Conservation (phyloP, 2,888 invertebrate genomes). For the Rapana venosa region DNA sequence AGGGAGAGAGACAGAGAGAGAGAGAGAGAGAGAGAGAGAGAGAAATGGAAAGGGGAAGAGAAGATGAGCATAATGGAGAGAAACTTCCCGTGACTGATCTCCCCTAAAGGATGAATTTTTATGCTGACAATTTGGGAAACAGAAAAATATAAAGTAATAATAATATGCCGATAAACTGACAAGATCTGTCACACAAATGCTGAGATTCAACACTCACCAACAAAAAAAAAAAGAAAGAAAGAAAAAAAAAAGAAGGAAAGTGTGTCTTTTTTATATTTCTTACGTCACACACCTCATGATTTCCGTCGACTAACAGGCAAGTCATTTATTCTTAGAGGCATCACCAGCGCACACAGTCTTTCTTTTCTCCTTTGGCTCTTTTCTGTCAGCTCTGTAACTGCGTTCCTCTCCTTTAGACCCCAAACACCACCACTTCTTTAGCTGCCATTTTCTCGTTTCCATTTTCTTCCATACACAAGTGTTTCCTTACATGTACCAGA, state of each 20-base stretch:
- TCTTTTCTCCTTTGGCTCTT: background rate
- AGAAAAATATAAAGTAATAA: background rate
- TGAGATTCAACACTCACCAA: background rate
- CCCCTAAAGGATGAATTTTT: background rate
- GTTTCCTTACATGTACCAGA: too few relatives aligned
- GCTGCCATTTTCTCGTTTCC: too few relatives aligned
- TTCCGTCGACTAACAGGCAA: background rate
- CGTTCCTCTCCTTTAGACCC: background rate
- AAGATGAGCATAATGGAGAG: background rate
- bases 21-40: background rate
- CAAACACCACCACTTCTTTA: too few relatives aligned
- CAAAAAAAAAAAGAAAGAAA: too few relatives aligned
- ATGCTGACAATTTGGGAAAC: background rate
- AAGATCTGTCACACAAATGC: background rate
- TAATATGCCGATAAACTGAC: background rate
- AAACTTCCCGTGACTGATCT: background rate
- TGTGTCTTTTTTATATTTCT: background rate
- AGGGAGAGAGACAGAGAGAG: background rate
- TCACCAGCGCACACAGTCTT: background rate
- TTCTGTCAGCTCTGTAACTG: background rate
- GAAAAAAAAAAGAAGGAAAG: too few relatives aligned
- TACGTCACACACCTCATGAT: background rate
- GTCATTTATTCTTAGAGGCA: background rate
- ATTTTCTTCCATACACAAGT: too few relatives aligned
- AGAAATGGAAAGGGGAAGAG: background rate